Conservation (phyloP, 1,140 invertebrate species). For the silkworm (Bombyx mori) region DNA sequence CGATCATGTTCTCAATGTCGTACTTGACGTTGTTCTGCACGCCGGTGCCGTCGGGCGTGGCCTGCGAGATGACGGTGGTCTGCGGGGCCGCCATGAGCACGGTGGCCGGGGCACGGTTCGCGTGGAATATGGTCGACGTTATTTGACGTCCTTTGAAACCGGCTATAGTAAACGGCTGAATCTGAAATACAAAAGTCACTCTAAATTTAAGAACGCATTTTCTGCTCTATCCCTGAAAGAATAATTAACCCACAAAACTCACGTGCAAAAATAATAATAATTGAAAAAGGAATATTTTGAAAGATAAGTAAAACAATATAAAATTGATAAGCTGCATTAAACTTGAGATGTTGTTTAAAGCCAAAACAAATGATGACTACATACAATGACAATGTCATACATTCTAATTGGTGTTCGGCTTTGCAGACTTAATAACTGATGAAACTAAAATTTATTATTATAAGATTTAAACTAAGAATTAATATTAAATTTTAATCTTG, state of each 20-base stretch:
- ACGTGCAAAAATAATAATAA: too few relatives aligned
- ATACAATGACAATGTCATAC: too few relatives aligned
- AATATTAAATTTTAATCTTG: too few relatives aligned
- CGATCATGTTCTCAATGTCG: conserved; percentile 46
- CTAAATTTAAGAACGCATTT: not conserved
- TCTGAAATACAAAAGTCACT: conserved; percentile 26
- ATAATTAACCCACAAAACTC: not conserved
- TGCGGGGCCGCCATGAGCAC: conserved; percentile 53
- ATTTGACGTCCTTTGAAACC: conserved; percentile 51
- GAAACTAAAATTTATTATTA: too few relatives aligned
- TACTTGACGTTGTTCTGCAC: conserved; percentile 34
- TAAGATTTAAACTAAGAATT: too few relatives aligned
- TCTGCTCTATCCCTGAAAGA: not conserved
- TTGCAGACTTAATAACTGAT: too few relatives aligned
- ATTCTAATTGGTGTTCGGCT: too few relatives aligned
- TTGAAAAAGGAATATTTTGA: too few relatives aligned
- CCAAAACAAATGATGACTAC: too few relatives aligned
- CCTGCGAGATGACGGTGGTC: conserved; percentile 58
- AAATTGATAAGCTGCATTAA: not conserved
- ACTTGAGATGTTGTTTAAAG: too few relatives aligned
- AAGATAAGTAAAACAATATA: not conserved
- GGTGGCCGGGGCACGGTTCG: conserved; percentile 44
- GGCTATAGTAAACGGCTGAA: conserved; percentile 52
- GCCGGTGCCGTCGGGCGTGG: conserved; percentile 22
- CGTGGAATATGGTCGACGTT: conserved; percentile 61